These are phyloP conservation scores for Gallinago nigripennis DNA, from an alignment of 2,797 vertebrate genomes.

Conservation along the genomic window DNA sequence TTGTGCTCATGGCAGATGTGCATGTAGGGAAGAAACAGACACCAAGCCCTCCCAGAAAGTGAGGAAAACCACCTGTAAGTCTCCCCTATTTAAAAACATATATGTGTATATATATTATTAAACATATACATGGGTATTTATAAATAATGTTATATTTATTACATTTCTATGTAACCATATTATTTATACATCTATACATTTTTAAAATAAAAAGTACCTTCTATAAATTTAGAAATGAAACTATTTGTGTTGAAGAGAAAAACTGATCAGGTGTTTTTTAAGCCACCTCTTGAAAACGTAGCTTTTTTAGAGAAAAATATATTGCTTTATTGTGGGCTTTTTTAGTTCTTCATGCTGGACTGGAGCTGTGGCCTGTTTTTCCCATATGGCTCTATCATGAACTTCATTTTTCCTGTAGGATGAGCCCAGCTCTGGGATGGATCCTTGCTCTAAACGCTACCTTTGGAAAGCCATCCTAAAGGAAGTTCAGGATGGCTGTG, in stretches of 20 bases:
- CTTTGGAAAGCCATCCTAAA: slow-evolving; percentile 73
- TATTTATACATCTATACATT: too few relatives aligned
- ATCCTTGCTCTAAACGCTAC: slow-evolving; percentile 75
- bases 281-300: not conserved
- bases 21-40: not conserved
- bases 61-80: not conserved
- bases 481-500: slow-evolving; percentile 72
- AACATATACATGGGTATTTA: not conserved
- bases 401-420: slow-evolving; percentile 57
- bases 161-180: not conserved
- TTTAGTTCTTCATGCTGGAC: not conserved
- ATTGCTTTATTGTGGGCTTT: not conserved
- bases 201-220: not conserved
- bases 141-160: not conserved
- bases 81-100: not conserved
- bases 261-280: not conserved
- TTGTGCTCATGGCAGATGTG: not conserved
- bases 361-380: not conserved
- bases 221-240: not conserved
- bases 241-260: not conserved
- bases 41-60: not conserved
- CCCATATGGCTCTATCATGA: rapidly evolving
- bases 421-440: slow-evolving; percentile 81
- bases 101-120: not conserved
- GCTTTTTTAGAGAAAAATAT: not conserved